These are phyloP conservation scores for Noctilio leporinus DNA, from an alignment of 2,113 vertebrate species.

Conservation along the genomic window DNA sequence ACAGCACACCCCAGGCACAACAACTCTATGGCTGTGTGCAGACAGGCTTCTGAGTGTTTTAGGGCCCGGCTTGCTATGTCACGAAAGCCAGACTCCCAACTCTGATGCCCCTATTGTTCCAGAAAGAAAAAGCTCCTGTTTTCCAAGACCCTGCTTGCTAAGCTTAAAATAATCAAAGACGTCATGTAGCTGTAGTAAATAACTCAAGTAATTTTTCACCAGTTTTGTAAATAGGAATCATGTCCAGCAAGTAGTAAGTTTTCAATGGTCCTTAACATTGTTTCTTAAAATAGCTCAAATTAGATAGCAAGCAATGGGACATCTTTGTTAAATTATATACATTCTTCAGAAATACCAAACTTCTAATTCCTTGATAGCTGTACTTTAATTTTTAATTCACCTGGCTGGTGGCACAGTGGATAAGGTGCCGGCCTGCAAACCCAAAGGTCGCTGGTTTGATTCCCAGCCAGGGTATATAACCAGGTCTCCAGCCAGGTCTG, in stretches of 20 bases:
- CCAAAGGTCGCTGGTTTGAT: too few relatives aligned
- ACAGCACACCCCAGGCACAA: not conserved
- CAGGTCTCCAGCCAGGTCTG: too few relatives aligned
- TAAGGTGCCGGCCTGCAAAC: too few relatives aligned
- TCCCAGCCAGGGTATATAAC: too few relatives aligned
- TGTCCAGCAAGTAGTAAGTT: not conserved
- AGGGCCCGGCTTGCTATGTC: not conserved
- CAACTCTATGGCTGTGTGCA: not conserved
- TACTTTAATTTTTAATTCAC: too few relatives aligned
- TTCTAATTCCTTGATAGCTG: not conserved
- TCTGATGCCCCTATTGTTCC: not conserved
- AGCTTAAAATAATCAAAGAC: constrained; percentile 1
- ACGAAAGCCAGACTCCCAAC: not conserved
- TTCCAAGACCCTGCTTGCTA: not conserved
- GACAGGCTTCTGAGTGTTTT: not conserved
- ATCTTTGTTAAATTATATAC: not conserved
- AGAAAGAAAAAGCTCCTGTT: not conserved
- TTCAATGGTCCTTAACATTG: not conserved
- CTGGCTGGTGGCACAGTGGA: too few relatives aligned
- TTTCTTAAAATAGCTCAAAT: not conserved
- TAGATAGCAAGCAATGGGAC: not conserved
- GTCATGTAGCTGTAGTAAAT: not conserved
- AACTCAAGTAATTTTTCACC: not conserved
- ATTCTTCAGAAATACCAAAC: not conserved
- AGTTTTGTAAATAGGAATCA: not conserved